phyloP scores from a whole-genome alignment of 1,140 invertebrate genomes.

The Zaprionus nigranus region DNA sequence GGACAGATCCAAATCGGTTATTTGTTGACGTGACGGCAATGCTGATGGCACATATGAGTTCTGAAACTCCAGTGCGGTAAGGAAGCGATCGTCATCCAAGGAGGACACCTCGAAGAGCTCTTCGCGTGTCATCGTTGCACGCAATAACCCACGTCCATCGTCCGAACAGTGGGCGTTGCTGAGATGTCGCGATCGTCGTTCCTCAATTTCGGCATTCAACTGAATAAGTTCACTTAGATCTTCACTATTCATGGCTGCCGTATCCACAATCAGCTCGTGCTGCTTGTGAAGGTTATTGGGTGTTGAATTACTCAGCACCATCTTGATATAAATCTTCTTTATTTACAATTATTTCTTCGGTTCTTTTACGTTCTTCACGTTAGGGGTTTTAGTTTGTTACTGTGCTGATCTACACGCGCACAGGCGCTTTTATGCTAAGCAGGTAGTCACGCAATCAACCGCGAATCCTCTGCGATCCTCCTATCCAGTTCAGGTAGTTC shows the following conservation, averaged over 20 bases:
- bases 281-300: conserved; percentile 54
- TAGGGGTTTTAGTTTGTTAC: conserved; percentile 72
- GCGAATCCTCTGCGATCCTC: conserved; percentile 35
- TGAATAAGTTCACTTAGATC: conserved; percentile 64
- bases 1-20: conserved; percentile 66
- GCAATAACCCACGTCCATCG: conserved; percentile 49
- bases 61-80: conserved; percentile 70
- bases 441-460: conserved; percentile 34
- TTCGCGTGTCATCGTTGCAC: conserved; percentile 74
- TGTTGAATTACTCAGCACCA: conserved; percentile 75
- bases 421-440: conserved; percentile 39
- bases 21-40: conserved; percentile 26
- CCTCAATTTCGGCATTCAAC: conserved; percentile 70
- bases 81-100: conserved; percentile 71
- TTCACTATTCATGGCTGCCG: conserved; percentile 62
- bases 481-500: conserved; percentile 38
- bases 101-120: conserved; percentile 74
- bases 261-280: conserved; percentile 62
- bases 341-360: not conserved
- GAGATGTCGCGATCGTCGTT: conserved; percentile 39
- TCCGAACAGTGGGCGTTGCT: conserved; percentile 8
- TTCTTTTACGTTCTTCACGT: conserved; percentile 57
- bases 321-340: conserved; percentile 27
- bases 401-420: conserved; percentile 22
- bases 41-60: conserved; percentile 51